Base-by-base conservation (phyloP, 2,797 vertebrate genomes). In the Sebastes elongatus region DNA sequence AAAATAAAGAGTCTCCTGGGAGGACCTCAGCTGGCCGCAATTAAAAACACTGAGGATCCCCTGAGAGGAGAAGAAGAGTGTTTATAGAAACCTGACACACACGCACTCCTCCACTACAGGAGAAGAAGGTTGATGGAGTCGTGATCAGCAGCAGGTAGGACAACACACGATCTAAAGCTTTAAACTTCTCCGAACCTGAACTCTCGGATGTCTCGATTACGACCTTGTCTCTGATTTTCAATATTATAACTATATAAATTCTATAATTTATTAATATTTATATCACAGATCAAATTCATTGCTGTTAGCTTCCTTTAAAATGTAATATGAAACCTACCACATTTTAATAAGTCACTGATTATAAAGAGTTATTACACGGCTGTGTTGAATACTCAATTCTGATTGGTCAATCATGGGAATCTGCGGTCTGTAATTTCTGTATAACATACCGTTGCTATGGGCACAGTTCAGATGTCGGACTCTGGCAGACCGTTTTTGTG, bases 11-110 rank as follows among this genome's bases (percentile, higher is more conserved):
- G 20, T 1, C 67, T 35, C 9, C 16, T 33, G 63, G 73, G 78
- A 77, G 10, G 65, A 68, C 28, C 86, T 86, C 92, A 91, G 88
- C 86, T 91, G 86, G 52, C 1, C 1, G 72, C 92, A 87, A 93
- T 93, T 90, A 89, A 90, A 89, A 90, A 32, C 71, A 65, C 38
- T 4, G 22, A 18, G 0, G 0, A 4, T 70, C 86, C 72, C 76
- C 14, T 0, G 74, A 84, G 89, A 83, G 30, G 4, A 66, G 79
- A 64, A 69, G 27, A 63, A 28, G 66, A 63, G 63, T 78, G 87
- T 81, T 86, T 28, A 60, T 81, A 83, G 81, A 87, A 86, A 86
- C 62, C 66, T 30, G 56, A 49, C 42, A n/a, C 27, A 20, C 18
- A 42, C 23, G 1, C 22, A 23, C 33, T 38, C 33, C 62, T 64